These are phyloP conservation scores for Mesembrinibis cayennensis DNA, from an alignment of 2,113 vertebrate species.

Conservation along the genomic window DNA sequence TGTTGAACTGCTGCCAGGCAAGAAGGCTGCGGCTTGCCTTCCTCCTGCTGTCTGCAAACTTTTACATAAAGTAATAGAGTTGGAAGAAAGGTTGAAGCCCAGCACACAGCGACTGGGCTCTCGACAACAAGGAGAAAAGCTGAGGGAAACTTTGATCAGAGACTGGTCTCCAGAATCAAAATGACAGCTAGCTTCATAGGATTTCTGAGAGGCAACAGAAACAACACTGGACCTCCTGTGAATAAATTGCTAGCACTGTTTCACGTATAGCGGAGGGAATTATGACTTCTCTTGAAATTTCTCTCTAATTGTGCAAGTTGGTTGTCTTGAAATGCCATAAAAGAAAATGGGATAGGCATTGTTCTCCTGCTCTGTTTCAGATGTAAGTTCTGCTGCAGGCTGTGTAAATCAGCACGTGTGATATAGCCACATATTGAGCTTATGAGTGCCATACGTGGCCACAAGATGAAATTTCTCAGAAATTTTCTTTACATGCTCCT, in stretches of 20 bases:
- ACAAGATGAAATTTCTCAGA: not conserved
- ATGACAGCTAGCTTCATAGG: not conserved
- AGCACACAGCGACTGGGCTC: not conserved
- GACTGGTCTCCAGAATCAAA: constrained; percentile 36
- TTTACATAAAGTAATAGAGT: not conserved
- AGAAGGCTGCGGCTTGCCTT: not conserved
- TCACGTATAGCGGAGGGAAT: not conserved
- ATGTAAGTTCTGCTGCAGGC: not conserved
- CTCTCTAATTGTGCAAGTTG: constrained; percentile 14
- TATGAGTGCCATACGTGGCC: not conserved
- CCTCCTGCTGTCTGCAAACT: not conserved
- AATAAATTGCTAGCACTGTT: constrained; percentile 2
- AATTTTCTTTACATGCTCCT: not conserved
- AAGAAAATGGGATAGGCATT: not conserved
- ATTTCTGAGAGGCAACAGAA: constrained; percentile 40
- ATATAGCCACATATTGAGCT: not conserved
- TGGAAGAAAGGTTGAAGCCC: not conserved
- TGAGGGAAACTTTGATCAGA: constrained; percentile 50
- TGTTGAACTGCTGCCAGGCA: not conserved
- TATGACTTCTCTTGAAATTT: constrained; percentile 4
- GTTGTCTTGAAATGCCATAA: constrained; percentile 8
- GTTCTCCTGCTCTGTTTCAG: not conserved
- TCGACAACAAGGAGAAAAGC: constrained; percentile 3
- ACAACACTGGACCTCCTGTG: not conserved
- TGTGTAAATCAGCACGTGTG: not conserved